Conservation (phyloP, 2,797 vertebrate genomes). For the Acipenser ruthenus region DNA sequence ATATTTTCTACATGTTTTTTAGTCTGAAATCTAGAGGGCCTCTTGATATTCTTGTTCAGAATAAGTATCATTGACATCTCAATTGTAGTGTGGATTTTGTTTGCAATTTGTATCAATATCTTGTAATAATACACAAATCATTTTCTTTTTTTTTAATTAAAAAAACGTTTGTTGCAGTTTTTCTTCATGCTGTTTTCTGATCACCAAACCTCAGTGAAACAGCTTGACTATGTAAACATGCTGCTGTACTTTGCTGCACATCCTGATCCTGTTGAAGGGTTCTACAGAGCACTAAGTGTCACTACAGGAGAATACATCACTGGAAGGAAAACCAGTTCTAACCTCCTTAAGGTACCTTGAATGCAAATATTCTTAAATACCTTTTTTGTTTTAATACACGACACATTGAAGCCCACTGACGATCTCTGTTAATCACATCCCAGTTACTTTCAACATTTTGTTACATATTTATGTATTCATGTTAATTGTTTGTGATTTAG, state of each 20-base stretch:
- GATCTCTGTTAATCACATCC: neutral
- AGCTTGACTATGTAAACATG: conserved; percentile 71
- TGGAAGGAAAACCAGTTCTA: conserved; percentile 24
- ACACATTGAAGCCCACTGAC: neutral
- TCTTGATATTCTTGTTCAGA: no score
- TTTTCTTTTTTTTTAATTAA: neutral
- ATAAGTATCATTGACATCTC: no score
- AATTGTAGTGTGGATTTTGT: no score
- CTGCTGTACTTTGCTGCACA: conserved; percentile 77
- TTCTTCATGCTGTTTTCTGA: conserved; percentile 79
- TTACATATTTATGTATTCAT: neutral
- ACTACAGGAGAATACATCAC: conserved; percentile 49
- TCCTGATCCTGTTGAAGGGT: conserved; percentile 62
- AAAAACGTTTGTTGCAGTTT: conserved; percentile 51
- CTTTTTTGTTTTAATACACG: neutral
- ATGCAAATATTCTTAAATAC: neutral
- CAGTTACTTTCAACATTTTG: neutral
- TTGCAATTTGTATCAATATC: neutral
- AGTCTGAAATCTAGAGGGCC: no score
- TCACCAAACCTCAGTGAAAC: conserved; percentile 39
- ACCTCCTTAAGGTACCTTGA: conserved; percentile 44
- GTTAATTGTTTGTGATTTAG: neutral
- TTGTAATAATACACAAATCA: neutral
- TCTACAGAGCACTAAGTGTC: conserved; percentile 74
- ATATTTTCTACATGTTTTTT: no score